A percentile compares a stretch with the other conserved stretches of the same genome.
Conservation (phyloP, 1,140 invertebrate genomes). For the Drosophila seguyi region DNA sequence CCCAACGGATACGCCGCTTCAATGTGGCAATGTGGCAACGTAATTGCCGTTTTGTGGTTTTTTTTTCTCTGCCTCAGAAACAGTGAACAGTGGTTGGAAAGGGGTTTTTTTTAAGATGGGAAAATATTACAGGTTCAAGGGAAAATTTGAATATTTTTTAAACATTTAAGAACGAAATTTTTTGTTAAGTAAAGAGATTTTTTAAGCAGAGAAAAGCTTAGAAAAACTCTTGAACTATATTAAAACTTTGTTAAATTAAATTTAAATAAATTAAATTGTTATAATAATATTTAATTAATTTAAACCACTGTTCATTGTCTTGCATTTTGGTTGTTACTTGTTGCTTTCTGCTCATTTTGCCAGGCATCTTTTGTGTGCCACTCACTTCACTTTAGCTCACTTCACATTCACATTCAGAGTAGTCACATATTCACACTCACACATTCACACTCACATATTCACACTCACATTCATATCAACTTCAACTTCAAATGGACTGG, state of each 20-base stretch:
- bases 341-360: constrained; percentile 23
- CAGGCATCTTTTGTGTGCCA: constrained; percentile 55
- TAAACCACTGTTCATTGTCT: constrained; percentile 17
- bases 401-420: constrained; percentile 19
- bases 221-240: neutral
- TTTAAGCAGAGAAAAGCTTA: neutral
- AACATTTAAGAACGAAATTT: too few species aligned
- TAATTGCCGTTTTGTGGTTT: constrained; percentile 57
- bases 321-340: constrained; percentile 3
- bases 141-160: too few species aligned
- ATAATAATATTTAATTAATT: neutral
- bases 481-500: constrained; percentile 34
- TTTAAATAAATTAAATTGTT: neutral
- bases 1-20: constrained; percentile 20
- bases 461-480: constrained; percentile 14
- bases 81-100: constrained; percentile 7
- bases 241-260: neutral
- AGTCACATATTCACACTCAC: constrained; percentile 17
- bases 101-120: neutral
- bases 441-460: neutral
- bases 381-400: constrained; percentile 30
- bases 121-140: neutral
- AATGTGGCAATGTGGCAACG: constrained; percentile 49
- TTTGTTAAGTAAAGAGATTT: neutral
- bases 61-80: constrained; percentile 6